A percentile compares a stretch with the other conserved stretches of the same genome.
phyloP scores from a whole-genome alignment of 1,140 invertebrate genomes.

The Halotydeus destructor region DNA sequence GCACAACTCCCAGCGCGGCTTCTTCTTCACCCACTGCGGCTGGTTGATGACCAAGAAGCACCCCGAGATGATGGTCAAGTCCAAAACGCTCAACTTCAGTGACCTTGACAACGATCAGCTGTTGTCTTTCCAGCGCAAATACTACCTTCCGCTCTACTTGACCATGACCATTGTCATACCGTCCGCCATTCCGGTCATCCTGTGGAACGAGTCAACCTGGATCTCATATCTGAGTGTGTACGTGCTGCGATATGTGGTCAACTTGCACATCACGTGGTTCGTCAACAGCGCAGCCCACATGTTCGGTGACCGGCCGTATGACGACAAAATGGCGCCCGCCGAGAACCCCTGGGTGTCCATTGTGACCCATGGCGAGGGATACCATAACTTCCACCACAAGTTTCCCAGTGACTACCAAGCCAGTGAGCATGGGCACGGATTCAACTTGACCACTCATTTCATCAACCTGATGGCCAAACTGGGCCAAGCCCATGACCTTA shows the following conservation, averaged over 20 bases:
- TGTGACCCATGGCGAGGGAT: conserved; percentile 34
- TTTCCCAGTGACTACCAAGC: conserved; percentile 89
- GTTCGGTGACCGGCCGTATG: conserved; percentile 75
- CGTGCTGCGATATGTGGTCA: conserved; percentile 27
- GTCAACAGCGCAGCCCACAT: conserved; percentile 57
- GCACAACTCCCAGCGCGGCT: conserved; percentile 51
- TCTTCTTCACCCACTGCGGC: conserved; percentile 55
- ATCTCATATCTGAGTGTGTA: conserved; percentile 43
- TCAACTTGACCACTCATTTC: conserved; percentile 32
- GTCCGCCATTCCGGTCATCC: conserved; percentile 51
- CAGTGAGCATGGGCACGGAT: conserved; percentile 48
- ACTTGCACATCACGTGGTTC: conserved; percentile 25
- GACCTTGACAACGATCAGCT: conserved; percentile 65
- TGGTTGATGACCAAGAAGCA: conserved; percentile 54
- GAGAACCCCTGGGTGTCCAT: conserved; percentile 30
- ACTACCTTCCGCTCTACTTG: conserved; percentile 58
- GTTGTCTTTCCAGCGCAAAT: conserved; percentile 58
- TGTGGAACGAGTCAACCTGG: conserved; percentile 58
- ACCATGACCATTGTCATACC: conserved; percentile 64
- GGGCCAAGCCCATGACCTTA: conserved; percentile 32
- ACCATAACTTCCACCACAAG: conserved; percentile 81
- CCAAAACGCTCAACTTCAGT: conserved; percentile 54
- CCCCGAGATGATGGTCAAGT: conserved; percentile 42
- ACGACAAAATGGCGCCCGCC: conserved; percentile 33
- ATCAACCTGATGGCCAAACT: conserved; percentile 36